phyloP scores from a whole-genome alignment of 2,888 invertebrate genomes.

The Aricia artaxerxes region DNA sequence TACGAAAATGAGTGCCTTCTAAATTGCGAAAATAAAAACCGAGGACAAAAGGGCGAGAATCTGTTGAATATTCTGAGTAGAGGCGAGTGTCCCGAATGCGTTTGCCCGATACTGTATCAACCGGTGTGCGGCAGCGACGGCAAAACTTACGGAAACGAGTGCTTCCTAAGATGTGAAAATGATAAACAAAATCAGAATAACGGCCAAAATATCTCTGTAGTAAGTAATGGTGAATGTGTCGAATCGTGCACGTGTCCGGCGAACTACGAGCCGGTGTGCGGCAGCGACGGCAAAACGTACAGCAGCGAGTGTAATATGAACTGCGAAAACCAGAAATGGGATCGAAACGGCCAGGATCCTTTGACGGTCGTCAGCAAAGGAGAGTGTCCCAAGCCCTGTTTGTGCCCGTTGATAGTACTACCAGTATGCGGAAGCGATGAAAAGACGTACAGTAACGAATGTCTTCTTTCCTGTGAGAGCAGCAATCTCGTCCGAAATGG shows the following conservation, averaged over 20 bases:
- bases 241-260: constrained; percentile 36
- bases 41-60: background rate
- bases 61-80: background rate
- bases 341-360: constrained; percentile 6
- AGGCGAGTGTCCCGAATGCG: constrained; percentile 39
- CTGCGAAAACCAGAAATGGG: constrained; percentile 36
- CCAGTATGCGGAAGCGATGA: constrained; percentile 39
- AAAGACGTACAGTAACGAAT: constrained; percentile 36
- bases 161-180: constrained; percentile 42
- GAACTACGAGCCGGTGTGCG: constrained; percentile 40
- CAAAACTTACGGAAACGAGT: constrained; percentile 44
- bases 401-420: constrained; percentile 36
- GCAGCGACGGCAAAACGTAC: constrained; percentile 42
- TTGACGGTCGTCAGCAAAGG: constrained; percentile 31
- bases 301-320: constrained; percentile 38
- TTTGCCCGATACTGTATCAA: constrained; percentile 36
- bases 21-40: constrained; percentile 32
- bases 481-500: background rate
- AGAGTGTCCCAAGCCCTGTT: constrained; percentile 35
- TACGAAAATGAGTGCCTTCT: constrained; percentile 30
- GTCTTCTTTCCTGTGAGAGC: constrained; percentile 28
- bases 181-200: constrained; percentile 23
- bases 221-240: constrained; percentile 36
- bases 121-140: constrained; percentile 47
- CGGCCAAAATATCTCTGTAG: constrained; percentile 17